Evolutionary conservation across 2,113 vertebrate genomes (phyloP).

Genomic region (Phasianus colchicus): DNA sequence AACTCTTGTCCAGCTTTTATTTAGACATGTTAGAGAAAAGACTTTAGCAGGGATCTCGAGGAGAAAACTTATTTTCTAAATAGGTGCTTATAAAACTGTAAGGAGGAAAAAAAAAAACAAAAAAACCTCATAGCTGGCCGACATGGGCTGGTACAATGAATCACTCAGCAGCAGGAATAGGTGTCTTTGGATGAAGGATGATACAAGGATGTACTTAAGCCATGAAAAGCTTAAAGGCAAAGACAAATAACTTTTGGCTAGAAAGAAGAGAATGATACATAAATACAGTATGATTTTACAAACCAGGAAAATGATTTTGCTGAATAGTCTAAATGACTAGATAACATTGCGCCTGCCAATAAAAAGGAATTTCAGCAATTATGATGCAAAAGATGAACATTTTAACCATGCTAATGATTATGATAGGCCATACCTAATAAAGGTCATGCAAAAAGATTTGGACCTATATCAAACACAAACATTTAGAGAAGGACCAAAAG

Average conservation of each 20-base stretch:
- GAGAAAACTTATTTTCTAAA: conserved; percentile 20
- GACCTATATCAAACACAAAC: conserved; percentile 20
- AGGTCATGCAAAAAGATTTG: conserved; percentile 42
- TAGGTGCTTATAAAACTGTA: conserved; percentile 26
- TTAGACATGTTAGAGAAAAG: conserved; percentile 8
- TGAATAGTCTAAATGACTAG: conserved; percentile 33
- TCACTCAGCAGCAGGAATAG: conserved; percentile 56
- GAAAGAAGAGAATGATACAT: not conserved
- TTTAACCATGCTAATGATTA: not conserved
- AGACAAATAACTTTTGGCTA: conserved; percentile 27
- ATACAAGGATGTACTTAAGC: not conserved
- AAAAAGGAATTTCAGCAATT: conserved; percentile 51
- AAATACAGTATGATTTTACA: conserved; percentile 41
- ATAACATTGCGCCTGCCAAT: conserved; percentile 55
- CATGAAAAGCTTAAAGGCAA: conserved; percentile 31
- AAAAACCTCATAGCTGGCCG: conserved; percentile 16
- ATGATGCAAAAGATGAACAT: conserved; percentile 31
- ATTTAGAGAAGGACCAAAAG: conserved; percentile 17
- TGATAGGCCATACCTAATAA: conserved; percentile 7
- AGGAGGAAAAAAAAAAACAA: not conserved
- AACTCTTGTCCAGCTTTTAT: conserved; percentile 4
- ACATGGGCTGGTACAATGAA: not conserved
- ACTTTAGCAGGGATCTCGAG: not conserved
- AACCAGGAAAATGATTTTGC: conserved; percentile 28
- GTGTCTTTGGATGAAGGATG: conserved; percentile 19